Evolutionary conservation across 2,797 vertebrate species (phyloP), one percentile per base, ranked within the genome.

Genomic region (Stomatorhinus walkeri): DNA sequence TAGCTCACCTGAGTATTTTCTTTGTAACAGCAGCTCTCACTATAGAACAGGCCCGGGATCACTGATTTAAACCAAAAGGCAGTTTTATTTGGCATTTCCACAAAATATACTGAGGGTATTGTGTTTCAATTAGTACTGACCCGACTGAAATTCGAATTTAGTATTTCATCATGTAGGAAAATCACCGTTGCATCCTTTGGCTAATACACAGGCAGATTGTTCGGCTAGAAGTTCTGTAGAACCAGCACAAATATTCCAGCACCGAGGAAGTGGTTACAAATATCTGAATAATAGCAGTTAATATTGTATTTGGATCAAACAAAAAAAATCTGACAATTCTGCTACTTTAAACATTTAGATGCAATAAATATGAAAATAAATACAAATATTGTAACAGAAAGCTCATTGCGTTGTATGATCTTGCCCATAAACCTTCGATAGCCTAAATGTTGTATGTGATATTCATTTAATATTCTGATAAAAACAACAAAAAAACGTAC

Each of bases 361-460:
- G 22, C 51, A 87, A 87, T 87, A 87, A 87, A 87, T 87, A 87
- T 87, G 14, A 87, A 87, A 87, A 59, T 87, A 87, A 87, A 87
- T 87, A 87, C 49, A 56, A 87, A 56, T 87, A 36, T 19, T 22
- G 52, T 32, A 32, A 87, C 22, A 16, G 24, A n/a, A 32, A 54
- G 22, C 14, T 86, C 49, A 14, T 49, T 85, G 22, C n/a, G 32
- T 56, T 36, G 51, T 10, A 32, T 24, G 85, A 87, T 54, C 19
- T 87, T 87, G 19, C 43, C 85, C 85, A 36, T 87, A 51, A 52
- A 48, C 46, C 8, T 43, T 43, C 1, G 19, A 51, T n/a, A 2
- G 81, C 8, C 9, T 7, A 49, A 84, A 84, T 24, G 79, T 16
- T 40, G 79, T 49, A 8, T 9, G 40, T 24, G 46, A 48, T 22